Conservation (phyloP, 2,113 vertebrate species). For the Hippocampus zosterae region DNA sequence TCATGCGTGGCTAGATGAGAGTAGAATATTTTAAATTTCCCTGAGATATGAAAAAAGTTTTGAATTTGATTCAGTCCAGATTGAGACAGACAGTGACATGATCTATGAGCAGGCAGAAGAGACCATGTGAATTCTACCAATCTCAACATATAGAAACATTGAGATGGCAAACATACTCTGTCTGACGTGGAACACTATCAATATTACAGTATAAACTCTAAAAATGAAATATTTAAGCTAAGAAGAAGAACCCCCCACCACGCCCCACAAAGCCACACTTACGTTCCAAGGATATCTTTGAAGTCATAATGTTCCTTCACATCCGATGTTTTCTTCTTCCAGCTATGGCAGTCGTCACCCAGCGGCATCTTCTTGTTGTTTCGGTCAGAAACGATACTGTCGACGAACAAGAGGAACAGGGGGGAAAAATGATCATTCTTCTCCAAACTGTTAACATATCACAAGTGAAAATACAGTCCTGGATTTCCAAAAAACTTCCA, state of each 20-base stretch:
- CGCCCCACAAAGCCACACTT: slow-evolving; percentile 47
- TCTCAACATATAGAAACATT: not conserved
- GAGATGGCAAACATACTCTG: not conserved
- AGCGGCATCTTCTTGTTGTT: slow-evolving; percentile 75
- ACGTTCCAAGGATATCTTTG: slow-evolving; percentile 77
- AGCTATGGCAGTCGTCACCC: slow-evolving; percentile 72
- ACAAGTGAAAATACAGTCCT: not conserved
- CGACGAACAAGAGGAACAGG: slow-evolving; percentile 14
- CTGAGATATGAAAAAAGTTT: too few species aligned
- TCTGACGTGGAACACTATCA: not conserved
- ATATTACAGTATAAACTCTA: not conserved
- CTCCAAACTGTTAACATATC: not conserved
- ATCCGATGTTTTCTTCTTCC: slow-evolving; percentile 76
- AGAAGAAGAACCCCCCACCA: not conserved
- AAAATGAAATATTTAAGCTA: not conserved
- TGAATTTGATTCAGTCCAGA: not conserved
- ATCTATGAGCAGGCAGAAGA: too few species aligned
- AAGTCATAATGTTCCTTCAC: slow-evolving; percentile 78
- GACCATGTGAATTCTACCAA: not conserved
- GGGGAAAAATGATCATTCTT: slow-evolving; percentile 16
- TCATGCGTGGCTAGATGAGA: too few species aligned
- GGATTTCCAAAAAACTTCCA: not conserved
- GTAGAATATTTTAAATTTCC: too few species aligned
- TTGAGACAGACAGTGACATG: not conserved
- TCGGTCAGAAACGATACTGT: slow-evolving; percentile 65